Evolutionary conservation across 2,797 vertebrate genomes (phyloP), one percentile per base, ranked within the genome.

Genomic region (Lepus townsendii): DNA sequence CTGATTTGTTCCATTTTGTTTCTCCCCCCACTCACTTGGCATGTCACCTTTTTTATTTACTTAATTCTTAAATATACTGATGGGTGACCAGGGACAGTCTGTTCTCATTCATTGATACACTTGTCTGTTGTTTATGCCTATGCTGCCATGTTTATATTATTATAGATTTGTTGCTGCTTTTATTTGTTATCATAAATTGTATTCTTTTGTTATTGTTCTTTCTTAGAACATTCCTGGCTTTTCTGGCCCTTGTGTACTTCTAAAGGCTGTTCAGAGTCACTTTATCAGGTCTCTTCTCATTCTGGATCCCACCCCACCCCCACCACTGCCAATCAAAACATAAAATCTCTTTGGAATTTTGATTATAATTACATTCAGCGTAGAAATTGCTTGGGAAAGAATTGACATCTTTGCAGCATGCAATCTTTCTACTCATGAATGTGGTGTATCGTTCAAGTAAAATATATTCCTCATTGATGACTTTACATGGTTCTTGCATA

Each of bases 351-450:
- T 94, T 85, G 78, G 30, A 75, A 62, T 91, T 94, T 86, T 95
- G 69, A 94, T 94, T 93, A 20, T 94, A 91, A 85, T 95, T 86
- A 57, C 52, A 89, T 92, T 95, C 85, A 72, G 1, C 50, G 14
- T 90, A 87, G 88, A 95, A 84, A 75, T 90, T 57, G 77, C 84
- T 62, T 87, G 65, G 68, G 75, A 71, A 75, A 84, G 93, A 91
- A 57, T 22, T 75, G 87, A n/a, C n/a, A n/a, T 90, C 84, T 96
- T 92, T 88, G 71, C 32, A 66, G 14, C 42, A 6, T 20, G 22
- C 47, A 35, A 42, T 80, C 50, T 90, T 84, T 88, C 60, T 57
- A 7, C 60, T 32, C 22, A 2, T 26, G 52, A 54, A 52, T 65
- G 22, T 89, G 69, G 69, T 26, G 13, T 85, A 60, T 95, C 57